Percentiles rank a stretch among this genome's conserved stretches.
Conservation (phyloP, 2,888 invertebrate species). For the Parnassius glacialis region DNA sequence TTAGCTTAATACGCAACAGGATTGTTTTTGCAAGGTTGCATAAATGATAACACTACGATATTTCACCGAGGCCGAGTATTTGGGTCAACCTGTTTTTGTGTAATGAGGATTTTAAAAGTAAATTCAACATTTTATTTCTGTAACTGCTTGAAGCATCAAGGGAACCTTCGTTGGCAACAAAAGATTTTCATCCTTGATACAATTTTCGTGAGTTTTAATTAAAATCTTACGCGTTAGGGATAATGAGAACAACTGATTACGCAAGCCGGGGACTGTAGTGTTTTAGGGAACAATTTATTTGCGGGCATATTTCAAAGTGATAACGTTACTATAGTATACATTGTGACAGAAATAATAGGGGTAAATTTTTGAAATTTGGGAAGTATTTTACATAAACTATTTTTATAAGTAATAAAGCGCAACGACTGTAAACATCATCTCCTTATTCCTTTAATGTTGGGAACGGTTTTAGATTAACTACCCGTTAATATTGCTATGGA, state of each 20-base stretch:
- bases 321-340: slow-evolving; percentile 23
- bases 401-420: no score
- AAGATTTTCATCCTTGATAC: slow-evolving; percentile 68
- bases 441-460: no score
- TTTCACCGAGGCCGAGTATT: slow-evolving; percentile 73
- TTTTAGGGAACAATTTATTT: slow-evolving; percentile 52
- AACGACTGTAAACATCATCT: no score
- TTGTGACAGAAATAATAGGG: slow-evolving; percentile 2
- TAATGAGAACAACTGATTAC: slow-evolving; percentile 65
- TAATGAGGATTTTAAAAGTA: slow-evolving; percentile 76
- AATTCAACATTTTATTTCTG: slow-evolving; percentile 74
- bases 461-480: no score
- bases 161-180: slow-evolving; percentile 66
- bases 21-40: slow-evolving; percentile 77
- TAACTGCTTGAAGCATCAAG: slow-evolving; percentile 55
- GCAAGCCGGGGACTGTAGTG: slow-evolving; percentile 45
- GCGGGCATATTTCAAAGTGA: slow-evolving; percentile 42
- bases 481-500: no score
- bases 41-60: slow-evolving; percentile 73
- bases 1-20: background rate
- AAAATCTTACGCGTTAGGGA: slow-evolving; percentile 69
- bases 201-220: slow-evolving; percentile 73
- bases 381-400: no score
- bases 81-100: slow-evolving; percentile 79
- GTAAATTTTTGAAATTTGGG: background rate